Conservation (phyloP, 2,888 invertebrate species). For the Exephanes ischioxanthus region DNA sequence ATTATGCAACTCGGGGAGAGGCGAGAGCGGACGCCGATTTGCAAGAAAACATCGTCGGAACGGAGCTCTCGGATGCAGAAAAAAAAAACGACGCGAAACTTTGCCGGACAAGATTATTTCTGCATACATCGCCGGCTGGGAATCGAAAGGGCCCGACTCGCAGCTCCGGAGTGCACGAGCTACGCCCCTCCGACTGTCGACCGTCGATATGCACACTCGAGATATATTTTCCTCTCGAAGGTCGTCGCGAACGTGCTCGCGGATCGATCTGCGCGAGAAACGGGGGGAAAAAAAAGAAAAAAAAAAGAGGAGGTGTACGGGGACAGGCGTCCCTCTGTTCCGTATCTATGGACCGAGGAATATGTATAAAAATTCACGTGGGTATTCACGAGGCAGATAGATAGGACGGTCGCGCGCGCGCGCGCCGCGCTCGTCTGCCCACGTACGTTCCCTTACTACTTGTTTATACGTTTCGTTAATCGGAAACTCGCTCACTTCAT, state of each 20-base stretch:
- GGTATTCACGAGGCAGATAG: constrained; percentile 49
- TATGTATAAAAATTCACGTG: constrained; percentile 60
- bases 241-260: constrained; percentile 45
- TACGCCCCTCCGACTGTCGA: too few species aligned
- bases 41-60: constrained; percentile 45
- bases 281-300: constrained; percentile 13
- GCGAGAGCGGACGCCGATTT: constrained; percentile 31
- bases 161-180: too few species aligned
- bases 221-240: constrained; percentile 53
- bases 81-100: constrained; percentile 3
- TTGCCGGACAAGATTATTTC: constrained; percentile 5
- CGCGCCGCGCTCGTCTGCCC: constrained; percentile 58
- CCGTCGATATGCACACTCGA: too few species aligned
- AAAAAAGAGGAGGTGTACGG: constrained; percentile 11
- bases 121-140: background rate
- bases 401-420: constrained; percentile 53
- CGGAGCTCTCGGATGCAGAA: constrained; percentile 11
- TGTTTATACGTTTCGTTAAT: constrained; percentile 54
- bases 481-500: constrained; percentile 63
- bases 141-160: too few species aligned
- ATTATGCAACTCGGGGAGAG: constrained; percentile 59
- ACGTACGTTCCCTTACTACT: constrained; percentile 66
- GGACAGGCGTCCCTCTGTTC: constrained; percentile 47
- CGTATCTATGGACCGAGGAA: constrained; percentile 57
- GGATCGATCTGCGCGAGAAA: constrained; percentile 51